These are phyloP conservation scores for Lasioglossum pauxillum DNA, from an alignment of 2,888 invertebrate genomes.

Conservation along the genomic window DNA sequence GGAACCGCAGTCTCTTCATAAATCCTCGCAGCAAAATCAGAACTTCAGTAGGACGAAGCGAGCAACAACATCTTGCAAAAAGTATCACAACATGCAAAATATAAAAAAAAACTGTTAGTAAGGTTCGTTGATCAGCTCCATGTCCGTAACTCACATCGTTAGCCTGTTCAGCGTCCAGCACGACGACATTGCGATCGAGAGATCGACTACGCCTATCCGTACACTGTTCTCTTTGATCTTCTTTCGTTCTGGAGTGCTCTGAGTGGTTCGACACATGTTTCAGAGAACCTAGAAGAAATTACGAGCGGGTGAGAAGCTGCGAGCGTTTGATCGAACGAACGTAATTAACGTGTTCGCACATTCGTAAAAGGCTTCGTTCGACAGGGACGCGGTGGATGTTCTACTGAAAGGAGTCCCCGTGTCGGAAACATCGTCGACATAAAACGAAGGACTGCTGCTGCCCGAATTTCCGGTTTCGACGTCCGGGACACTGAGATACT, in stretches of 20 bases:
- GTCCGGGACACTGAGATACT: constrained; percentile 69
- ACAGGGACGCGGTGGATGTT: constrained; percentile 90
- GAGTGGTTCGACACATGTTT: constrained; percentile 50
- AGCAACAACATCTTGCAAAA: background rate
- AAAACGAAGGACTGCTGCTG: constrained; percentile 57
- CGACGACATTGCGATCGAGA: constrained; percentile 75
- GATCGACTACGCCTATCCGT: constrained; percentile 77
- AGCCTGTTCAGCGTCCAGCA: constrained; percentile 8
- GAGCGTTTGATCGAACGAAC: background rate
- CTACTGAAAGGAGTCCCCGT: constrained; percentile 86
- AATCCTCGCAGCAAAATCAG: too few relatives aligned
- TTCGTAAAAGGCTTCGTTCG: constrained; percentile 88
- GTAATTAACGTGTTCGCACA: constrained; percentile 76
- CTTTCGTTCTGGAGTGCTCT: constrained; percentile 44
- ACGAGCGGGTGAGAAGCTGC: background rate
- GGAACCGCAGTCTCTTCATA: background rate
- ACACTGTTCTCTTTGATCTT: constrained; percentile 60
- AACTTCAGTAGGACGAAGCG: background rate
- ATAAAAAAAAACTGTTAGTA: background rate
- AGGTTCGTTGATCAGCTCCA: background rate
- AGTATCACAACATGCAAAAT: background rate
- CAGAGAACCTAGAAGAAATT: constrained; percentile 64
- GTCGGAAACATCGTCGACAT: constrained; percentile 85
- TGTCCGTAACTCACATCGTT: constrained; percentile 17
- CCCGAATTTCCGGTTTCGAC: constrained; percentile 50